Base-by-base conservation (phyloP, 2,113 vertebrate genomes). In the Hemicordylus capensis region DNA sequence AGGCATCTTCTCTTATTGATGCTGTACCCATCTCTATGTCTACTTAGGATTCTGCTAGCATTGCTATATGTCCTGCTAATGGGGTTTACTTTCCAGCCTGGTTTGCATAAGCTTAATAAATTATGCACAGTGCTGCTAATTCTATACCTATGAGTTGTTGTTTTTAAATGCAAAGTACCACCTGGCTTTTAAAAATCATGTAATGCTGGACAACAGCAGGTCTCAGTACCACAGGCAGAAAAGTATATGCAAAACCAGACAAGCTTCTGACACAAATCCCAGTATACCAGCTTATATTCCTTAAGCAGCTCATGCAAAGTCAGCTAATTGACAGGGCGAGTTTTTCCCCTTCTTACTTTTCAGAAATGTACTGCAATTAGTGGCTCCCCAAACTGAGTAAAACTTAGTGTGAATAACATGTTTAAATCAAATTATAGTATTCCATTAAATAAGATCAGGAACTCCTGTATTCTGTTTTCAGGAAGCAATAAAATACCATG, bases 321-420 rank as follows among this genome's bases (percentile, higher is more conserved):
- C 14, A 90, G 19, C 15, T 90, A 89, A 85, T 88, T 89, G 84
- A 39, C 9, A 89, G 76, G 39, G 9, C 87, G 56, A 76, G 79
- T 89, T 17, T 87, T 86, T 88, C 93, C 90, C 44, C 39, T 56
- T 70, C 51, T 91, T 91, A 89, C 89, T 89, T 44, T 87, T 88
- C 59, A 83, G 24, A 37, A 92, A 89, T 90, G 5, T 67, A 54
- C 37, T 74, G 73, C 87, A 61, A 82, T 82, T 85, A 83, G 61
- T 81, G 22, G 46, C 10, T 54, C 34, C 10, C 64, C 9, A n/a
- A 15, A 88, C 54, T 80, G 75, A 87, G 74, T 58, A 86, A 46
- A 22, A 85, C 34, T 15, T 1, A 73, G 12, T 59, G 42, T 82
- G 19, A 37, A 82, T 3, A 72, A 69, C 72, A 90, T 1, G n/a